Evolutionary conservation across 2,113 vertebrate species (phyloP).

Genomic region (Pteropus alecto): DNA sequence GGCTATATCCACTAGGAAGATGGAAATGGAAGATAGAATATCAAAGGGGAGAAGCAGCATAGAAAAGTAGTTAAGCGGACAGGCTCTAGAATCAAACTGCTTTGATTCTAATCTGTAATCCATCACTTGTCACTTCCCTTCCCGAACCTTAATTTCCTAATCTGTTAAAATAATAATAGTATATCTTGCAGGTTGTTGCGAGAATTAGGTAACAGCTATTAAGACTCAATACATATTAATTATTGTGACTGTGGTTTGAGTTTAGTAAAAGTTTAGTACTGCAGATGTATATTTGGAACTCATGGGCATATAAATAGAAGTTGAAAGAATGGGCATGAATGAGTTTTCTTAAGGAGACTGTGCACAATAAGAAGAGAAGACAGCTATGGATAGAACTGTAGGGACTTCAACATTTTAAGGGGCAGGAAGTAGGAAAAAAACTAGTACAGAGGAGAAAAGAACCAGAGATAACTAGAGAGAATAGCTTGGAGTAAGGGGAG

Average conservation of each 20-base stretch:
- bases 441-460: not conserved
- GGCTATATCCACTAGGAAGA: not conserved
- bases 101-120: not conserved
- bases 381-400: not conserved
- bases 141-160: not conserved
- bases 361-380: not conserved
- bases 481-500: not conserved
- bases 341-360: not conserved
- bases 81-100: not conserved
- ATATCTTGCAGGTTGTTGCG: not conserved
- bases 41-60: not conserved
- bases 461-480: not conserved
- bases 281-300: not conserved
- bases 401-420: not conserved
- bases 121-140: not conserved
- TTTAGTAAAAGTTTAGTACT: not conserved
- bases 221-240: not conserved
- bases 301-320: not conserved
- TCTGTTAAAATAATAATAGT: not conserved
- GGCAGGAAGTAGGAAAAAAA: not conserved
- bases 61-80: not conserved
- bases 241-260: not conserved
- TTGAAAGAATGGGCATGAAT: not conserved
- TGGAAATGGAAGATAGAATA: not conserved
- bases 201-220: not conserved